phyloP scores from a whole-genome alignment of 2,113 vertebrate species.

The Lepus americanus region DNA sequence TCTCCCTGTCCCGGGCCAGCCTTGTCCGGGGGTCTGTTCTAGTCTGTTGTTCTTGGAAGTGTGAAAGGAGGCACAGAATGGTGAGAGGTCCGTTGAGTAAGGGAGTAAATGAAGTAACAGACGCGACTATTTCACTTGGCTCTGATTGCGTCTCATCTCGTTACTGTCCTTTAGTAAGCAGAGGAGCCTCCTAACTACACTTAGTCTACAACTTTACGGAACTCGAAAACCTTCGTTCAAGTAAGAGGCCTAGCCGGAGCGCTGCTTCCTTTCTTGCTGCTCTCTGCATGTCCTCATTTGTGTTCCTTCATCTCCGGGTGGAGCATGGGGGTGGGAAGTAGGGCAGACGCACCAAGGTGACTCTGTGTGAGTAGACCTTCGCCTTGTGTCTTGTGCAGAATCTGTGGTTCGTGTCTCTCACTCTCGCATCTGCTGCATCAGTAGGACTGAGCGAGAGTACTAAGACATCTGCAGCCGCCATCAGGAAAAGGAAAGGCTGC shows the following conservation, averaged over 20 bases:
- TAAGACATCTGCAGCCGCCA: not conserved
- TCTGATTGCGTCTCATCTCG: not conserved
- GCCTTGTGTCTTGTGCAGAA: slow-evolving; percentile 30
- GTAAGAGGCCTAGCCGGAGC: not conserved
- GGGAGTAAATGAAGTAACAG: not conserved
- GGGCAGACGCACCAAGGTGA: not conserved
- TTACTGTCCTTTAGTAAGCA: not conserved
- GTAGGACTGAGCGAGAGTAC: not conserved
- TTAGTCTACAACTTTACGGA: not conserved
- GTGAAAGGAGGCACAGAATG: not conserved
- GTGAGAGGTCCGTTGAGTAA: not conserved
- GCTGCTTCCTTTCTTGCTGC: not conserved
- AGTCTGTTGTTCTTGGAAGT: too few relatives aligned
- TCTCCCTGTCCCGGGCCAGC: not conserved
- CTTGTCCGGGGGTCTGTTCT: not conserved
- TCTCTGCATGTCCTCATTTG: not conserved
- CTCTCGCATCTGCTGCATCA: not conserved
- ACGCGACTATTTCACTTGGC: not conserved
- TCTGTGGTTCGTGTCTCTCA: not conserved
- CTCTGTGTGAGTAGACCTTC: not conserved
- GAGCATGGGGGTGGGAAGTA: accelerated
- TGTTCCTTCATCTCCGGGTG: not conserved
- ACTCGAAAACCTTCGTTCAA: not conserved
- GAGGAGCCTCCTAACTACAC: not conserved
- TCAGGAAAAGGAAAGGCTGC: not conserved